Conservation (phyloP, 1,140 invertebrate genomes). For the Drosophila parvula region DNA sequence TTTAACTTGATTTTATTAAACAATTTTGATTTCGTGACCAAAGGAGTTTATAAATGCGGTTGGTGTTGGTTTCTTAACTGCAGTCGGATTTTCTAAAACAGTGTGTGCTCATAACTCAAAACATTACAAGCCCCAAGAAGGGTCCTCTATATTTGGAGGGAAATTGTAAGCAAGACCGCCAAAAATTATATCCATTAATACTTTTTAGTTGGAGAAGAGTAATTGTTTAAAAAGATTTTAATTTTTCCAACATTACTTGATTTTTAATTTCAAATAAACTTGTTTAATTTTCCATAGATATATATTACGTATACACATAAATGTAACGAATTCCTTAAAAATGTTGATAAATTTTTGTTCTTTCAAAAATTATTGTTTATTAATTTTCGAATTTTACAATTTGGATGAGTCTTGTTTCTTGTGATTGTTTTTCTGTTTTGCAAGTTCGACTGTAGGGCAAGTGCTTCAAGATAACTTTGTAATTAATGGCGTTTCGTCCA, state of each 20-base stretch:
- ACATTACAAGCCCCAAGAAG: neutral
- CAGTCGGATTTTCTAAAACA: conserved; percentile 20
- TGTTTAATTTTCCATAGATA: neutral
- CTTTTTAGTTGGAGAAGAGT: neutral
- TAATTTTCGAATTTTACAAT: neutral
- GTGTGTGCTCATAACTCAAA: neutral
- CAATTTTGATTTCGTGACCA: conserved; percentile 14
- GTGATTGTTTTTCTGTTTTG: neutral
- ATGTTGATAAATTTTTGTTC: neutral
- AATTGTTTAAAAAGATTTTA: neutral
- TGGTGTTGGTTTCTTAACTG: conserved; percentile 29
- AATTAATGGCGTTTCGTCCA: conserved; percentile 50
- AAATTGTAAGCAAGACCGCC: conserved; percentile 3
- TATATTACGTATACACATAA: neutral
- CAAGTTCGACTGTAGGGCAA: conserved; percentile 27
- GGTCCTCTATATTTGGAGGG: conserved; percentile 6
- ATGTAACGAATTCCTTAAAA: neutral
- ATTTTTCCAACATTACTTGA: neutral
- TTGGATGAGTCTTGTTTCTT: neutral
- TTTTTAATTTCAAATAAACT: neutral
- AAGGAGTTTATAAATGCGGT: conserved; percentile 27
- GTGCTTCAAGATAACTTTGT: neutral
- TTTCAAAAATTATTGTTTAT: neutral
- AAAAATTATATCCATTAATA: neutral
- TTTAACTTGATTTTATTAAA: conserved; percentile 10